Percentiles rank a stretch among this genome's conserved stretches.
phyloP scores from a whole-genome alignment of 1,140 invertebrate genomes.

The Tribolium madens region DNA sequence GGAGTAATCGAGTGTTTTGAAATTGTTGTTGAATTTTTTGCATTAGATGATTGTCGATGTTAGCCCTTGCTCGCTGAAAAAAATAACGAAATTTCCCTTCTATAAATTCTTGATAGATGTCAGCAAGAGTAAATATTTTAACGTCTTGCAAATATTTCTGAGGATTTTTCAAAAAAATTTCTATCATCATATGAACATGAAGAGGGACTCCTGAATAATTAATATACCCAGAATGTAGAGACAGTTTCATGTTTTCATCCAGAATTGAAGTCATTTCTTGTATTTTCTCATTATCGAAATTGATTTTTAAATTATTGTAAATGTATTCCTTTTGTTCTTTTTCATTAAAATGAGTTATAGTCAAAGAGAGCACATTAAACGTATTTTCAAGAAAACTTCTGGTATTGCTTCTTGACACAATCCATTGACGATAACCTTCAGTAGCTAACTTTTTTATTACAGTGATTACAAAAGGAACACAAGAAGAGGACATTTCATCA shows the following conservation, averaged over 20 bases:
- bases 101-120: background rate
- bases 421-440: background rate
- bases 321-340: background rate
- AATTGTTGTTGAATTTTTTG: constrained; percentile 1
- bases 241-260: background rate
- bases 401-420: background rate
- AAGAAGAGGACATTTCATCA: background rate
- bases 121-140: constrained; percentile 7
- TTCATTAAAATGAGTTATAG: constrained; percentile 7
- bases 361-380: background rate
- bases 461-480: background rate
- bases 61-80: background rate
- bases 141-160: constrained; percentile 1
- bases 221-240: background rate
- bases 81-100: background rate
- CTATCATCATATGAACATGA: constrained; percentile 3
- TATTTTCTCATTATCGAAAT: background rate
- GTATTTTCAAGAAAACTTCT: constrained; percentile 1
- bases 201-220: constrained; percentile 1
- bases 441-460: background rate
- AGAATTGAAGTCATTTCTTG: background rate
- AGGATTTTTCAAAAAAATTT: constrained; percentile 19
- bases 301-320: background rate
- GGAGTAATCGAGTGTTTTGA: background rate
- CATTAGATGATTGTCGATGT: background rate